Evolutionary conservation across 2,113 vertebrate genomes (phyloP), one percentile per base, ranked within the genome.

Genomic region (Leptobrachium ailaonicum): DNA sequence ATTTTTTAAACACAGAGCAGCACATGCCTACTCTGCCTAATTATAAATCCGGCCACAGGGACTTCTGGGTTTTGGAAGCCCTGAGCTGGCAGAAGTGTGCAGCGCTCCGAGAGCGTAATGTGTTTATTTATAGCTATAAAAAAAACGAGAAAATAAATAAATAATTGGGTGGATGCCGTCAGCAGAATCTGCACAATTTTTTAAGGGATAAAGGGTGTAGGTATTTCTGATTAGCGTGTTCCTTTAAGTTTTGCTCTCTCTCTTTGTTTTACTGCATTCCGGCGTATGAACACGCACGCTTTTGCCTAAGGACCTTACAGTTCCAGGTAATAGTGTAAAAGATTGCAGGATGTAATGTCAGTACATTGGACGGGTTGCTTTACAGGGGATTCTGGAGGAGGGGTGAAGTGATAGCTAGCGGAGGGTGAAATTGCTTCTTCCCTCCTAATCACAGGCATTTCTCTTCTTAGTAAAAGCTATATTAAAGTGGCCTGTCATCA

Each of bases 361-460:
- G n/a, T 20, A 67, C 32, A 5, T 66, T 42, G 41, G 66, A 64
- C 20, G 32, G 4, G 2, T 13, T 32, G 6, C n/a, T 20, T 20
- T 40, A 64, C n/a, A 64, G 32, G 60, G 42, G 41, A 40, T 41
- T 77, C 53, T 40, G 40, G 11, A n/a, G 41, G 47, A 60, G 47
- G 41, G 42, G 53, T 13, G 14, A 41, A 2, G 12, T 43, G 66
- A 77, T 62, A 47, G 53, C 14, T 66, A 77, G 42, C 67, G 3
- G 54, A 63, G 66, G 43, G 67, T 77, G 76, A 70, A 70, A 77
- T 70, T 60, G 56, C 53, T 47, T 71, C 66, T 66, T 44, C 41
- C 40, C 43, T 10, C 54, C 47, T 40, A 70, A 62, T 47, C 66
- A 45, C 14, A 40, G 68, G 41, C 42, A 45, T 47, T 11, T 14